Conservation (phyloP, 2,888 invertebrate genomes). For the Anaspis maculata region DNA sequence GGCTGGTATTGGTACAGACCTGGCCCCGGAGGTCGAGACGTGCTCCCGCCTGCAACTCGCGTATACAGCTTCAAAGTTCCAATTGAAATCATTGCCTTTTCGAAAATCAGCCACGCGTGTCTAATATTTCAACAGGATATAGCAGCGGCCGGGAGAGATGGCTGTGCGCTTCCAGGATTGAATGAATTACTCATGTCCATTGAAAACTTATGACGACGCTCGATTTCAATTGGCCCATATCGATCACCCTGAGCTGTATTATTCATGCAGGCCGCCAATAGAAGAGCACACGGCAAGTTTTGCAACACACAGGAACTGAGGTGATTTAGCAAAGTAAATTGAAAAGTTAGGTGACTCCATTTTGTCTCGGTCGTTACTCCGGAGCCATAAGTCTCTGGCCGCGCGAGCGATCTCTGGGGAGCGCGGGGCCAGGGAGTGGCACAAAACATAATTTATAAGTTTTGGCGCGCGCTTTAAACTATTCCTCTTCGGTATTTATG, state of each 20-base stretch:
- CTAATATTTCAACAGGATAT: slow-evolving; percentile 1
- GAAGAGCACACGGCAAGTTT: slow-evolving; percentile 13
- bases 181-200: not conserved
- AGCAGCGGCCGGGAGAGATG: too few species aligned
- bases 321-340: slow-evolving; percentile 29
- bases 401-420: slow-evolving; percentile 1
- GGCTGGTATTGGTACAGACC: too few species aligned
- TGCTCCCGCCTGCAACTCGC: too few species aligned
- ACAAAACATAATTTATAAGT: slow-evolving; percentile 8
- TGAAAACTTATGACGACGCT: not conserved
- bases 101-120: not conserved
- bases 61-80: too few species aligned
- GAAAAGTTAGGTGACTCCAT: slow-evolving; percentile 28
- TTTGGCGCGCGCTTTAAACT: slow-evolving; percentile 1
- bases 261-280: slow-evolving; percentile 16
- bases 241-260: slow-evolving; percentile 13
- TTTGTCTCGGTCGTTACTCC: slow-evolving; percentile 23
- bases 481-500: slow-evolving; percentile 1
- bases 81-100: not conserved
- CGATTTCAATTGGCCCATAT: slow-evolving; percentile 8
- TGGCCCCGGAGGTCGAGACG: too few species aligned
- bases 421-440: slow-evolving; percentile 3
- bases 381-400: slow-evolving; percentile 13
- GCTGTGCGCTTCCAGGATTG: too few species aligned
- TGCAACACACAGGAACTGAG: slow-evolving; percentile 20